Evolutionary conservation across 2,113 vertebrate genomes (phyloP).

Genomic region (Otus sunia): DNA sequence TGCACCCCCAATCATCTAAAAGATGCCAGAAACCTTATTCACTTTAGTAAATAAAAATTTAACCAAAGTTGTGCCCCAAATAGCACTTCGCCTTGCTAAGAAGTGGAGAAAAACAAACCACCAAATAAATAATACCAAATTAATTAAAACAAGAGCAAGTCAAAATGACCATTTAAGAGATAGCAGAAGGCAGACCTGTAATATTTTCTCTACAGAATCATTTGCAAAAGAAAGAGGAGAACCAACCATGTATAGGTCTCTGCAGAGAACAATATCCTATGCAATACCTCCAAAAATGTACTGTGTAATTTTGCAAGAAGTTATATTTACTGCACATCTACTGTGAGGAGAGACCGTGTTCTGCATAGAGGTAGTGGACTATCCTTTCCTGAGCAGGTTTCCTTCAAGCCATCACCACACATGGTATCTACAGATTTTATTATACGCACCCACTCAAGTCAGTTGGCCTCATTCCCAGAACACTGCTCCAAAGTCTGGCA

Average conservation of each 20-base stretch:
- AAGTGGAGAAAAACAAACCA: not conserved
- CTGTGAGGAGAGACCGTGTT: not conserved
- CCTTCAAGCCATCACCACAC: not conserved
- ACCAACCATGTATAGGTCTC: not conserved
- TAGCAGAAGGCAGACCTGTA: not conserved
- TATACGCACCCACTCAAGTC: not conserved
- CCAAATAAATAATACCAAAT: not conserved
- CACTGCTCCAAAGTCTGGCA: not conserved
- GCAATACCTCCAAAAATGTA: not conserved
- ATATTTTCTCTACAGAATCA: not conserved
- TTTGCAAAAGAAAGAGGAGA: not conserved
- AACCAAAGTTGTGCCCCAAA: not conserved
- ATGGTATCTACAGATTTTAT: not conserved
- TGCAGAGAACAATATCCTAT: not conserved
- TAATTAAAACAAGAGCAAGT: not conserved
- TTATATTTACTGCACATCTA: not conserved
- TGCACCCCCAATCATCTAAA: not conserved
- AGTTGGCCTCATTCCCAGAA: not conserved
- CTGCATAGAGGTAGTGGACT: not conserved
- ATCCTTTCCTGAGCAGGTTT: not conserved
- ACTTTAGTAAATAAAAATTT: not conserved
- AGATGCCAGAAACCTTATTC: not conserved
- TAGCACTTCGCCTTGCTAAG: not conserved
- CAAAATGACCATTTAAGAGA: not conserved
- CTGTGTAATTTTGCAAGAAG: not conserved